Base-by-base conservation (phyloP, 1,140 invertebrate genomes). In the Temnothorax curvispinosus region DNA sequence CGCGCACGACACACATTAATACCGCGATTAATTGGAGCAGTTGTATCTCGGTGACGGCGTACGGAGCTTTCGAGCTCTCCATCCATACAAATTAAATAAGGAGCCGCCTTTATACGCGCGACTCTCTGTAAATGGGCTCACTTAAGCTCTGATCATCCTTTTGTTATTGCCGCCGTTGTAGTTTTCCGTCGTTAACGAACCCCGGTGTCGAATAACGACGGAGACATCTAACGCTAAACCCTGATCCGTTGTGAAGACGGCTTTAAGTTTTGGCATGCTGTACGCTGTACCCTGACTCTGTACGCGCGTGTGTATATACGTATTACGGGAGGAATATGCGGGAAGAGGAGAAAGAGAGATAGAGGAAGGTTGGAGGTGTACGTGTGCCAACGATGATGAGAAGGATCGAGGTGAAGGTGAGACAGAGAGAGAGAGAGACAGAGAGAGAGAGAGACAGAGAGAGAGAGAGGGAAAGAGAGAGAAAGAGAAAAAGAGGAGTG, bases 261-360 rank as follows among this genome's bases (percentile, higher is more conserved):
- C 91, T 90, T 91, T 89, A 90, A 15, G 71, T 72, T 81, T 76
- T 75, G 78, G 87, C 69, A 75, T 88, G 72, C 82, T 64, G 54
- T 76, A 44, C 52, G 11, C 13, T 50, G 52, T 54, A 54, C 18
- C 13, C 6, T 47, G 76, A 2, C 38, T 50, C 35, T 62, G 38
- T 27, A 27, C 58, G 50, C 47, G 44, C 52, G 56, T 56, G 5
- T 27, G 60, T 64, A 47, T 64, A 47, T 47, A 50, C 9, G 65
- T n/a, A 35, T 9, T 65, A 58, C 47, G 62, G 52, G 54, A 38
- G 69, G 32, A 54, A 47, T 47, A 38, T 71, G 69, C 54, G 27
- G n/a, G 38, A 72, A 21, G 41, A 47, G 41, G 27, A 74, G 58
- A 77, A 82, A 41, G 32, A 52, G 50, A 21, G 38, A 74, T 32